These are phyloP conservation scores for Thryonomys swinderianus DNA, from an alignment of 2,113 vertebrate genomes.

Conservation along the genomic window DNA sequence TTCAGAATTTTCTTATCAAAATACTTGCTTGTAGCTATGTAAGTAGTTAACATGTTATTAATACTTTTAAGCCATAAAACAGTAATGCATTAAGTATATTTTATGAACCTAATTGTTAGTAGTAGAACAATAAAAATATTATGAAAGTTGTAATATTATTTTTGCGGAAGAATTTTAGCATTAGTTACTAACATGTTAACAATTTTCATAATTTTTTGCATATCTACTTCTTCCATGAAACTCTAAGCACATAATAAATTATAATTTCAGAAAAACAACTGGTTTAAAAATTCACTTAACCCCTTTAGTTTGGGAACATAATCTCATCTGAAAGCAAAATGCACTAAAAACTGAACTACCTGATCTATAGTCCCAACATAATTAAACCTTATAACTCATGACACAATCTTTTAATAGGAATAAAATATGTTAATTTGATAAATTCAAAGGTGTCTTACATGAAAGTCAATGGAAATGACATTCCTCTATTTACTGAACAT, in stretches of 20 bases:
- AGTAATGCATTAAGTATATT: not conserved
- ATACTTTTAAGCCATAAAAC: not conserved
- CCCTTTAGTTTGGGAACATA: not conserved
- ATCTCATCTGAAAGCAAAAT: constrained; percentile 22
- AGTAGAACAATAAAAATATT: constrained; percentile 37
- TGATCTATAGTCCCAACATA: not conserved
- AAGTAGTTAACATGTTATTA: constrained; percentile 19
- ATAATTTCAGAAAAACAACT: not conserved
- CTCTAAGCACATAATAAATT: not conserved
- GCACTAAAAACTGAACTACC: not conserved
- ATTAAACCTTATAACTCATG: not conserved
- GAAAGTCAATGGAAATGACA: not conserved
- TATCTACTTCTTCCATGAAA: not conserved
- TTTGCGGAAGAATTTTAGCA: not conserved
- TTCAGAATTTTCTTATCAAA: constrained; percentile 12
- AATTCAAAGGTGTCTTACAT: not conserved
- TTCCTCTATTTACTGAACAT: not conserved
- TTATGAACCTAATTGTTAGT: not conserved
- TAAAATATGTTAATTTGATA: constrained; percentile 20
- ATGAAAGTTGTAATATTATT: not conserved
- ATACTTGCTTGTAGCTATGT: not conserved
- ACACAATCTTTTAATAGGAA: not conserved
- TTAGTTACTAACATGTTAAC: not conserved
- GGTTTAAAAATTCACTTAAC: constrained; percentile 27
- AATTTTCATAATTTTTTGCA: constrained; percentile 17